Conservation (phyloP, 2,888 invertebrate species). For the Aphidoletes aphidimyza region DNA sequence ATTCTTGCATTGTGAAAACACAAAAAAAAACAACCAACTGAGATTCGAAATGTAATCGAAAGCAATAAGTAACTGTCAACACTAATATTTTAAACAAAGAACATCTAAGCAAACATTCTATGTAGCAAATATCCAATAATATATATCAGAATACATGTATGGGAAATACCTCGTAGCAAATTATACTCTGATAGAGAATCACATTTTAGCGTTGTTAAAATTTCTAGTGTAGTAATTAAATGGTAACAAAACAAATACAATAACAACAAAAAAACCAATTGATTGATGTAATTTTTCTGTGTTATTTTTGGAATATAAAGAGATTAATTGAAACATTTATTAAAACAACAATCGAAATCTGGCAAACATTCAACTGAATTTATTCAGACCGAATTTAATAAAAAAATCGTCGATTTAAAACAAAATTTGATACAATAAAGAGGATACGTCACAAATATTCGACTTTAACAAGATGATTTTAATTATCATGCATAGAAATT, state of each 20-base stretch:
- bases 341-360: too few species aligned
- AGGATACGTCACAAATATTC: neutral
- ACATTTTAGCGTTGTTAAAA: neutral
- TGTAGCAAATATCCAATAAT: neutral
- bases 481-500: neutral
- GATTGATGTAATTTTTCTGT: neutral
- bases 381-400: neutral
- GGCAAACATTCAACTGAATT: too few species aligned
- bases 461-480: neutral
- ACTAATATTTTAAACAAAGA: neutral
- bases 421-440: neutral
- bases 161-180: neutral
- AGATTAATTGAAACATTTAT: neutral
- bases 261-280: too few species aligned
- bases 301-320: neutral
- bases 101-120: slow-evolving; percentile 10
- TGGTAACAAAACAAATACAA: too few species aligned
- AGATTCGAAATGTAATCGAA: slow-evolving; percentile 13
- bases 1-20: too few species aligned
- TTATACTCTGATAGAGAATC: neutral
- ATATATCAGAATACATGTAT: slow-evolving; percentile 23
- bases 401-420: too few species aligned
- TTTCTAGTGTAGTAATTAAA: neutral
- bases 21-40: too few species aligned
- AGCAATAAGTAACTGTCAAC: slow-evolving; percentile 26